phyloP scores from a whole-genome alignment of 2,797 vertebrate genomes.

The Neoniphon sammara region DNA sequence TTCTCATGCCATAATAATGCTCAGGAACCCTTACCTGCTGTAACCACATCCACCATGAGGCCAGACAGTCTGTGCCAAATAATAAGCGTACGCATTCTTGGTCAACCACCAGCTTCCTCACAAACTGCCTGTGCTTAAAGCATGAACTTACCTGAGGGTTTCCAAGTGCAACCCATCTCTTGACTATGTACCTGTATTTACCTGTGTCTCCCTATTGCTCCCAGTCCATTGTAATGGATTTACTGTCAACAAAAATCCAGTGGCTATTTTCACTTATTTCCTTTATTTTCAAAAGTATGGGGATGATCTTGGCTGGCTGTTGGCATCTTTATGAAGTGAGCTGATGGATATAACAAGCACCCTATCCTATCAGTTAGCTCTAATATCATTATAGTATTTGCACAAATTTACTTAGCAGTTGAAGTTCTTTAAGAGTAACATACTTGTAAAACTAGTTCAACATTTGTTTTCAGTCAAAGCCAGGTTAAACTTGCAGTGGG shows the following conservation, averaged over 20 bases:
- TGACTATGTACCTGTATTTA: slow-evolving; percentile 13
- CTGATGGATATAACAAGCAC: background rate
- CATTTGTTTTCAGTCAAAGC: slow-evolving; percentile 52
- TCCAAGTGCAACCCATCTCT: slow-evolving; percentile 45
- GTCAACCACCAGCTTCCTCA: slow-evolving; percentile 51
- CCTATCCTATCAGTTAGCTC: background rate
- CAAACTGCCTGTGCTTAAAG: slow-evolving; percentile 58
- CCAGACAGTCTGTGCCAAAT: slow-evolving; percentile 36
- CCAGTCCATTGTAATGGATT: slow-evolving; percentile 8
- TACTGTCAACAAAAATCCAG: background rate
- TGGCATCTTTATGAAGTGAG: background rate
- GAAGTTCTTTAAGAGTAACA: background rate
- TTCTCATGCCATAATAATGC: background rate
- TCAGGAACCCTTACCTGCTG: slow-evolving; percentile 26
- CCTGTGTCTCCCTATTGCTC: slow-evolving; percentile 37
- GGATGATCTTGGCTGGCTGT: background rate
- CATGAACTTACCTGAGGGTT: slow-evolving; percentile 63
- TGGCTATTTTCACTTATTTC: background rate
- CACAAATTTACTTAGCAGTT: background rate
- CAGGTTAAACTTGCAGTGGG: slow-evolving; percentile 34
- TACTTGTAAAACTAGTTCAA: slow-evolving; percentile 31
- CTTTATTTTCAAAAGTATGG: background rate
- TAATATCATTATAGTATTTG: background rate
- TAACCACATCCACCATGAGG: slow-evolving; percentile 53
- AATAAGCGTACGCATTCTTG: slow-evolving; percentile 41